phyloP scores from a whole-genome alignment of 2,888 invertebrate genomes.

The Microctonus brassicae region DNA sequence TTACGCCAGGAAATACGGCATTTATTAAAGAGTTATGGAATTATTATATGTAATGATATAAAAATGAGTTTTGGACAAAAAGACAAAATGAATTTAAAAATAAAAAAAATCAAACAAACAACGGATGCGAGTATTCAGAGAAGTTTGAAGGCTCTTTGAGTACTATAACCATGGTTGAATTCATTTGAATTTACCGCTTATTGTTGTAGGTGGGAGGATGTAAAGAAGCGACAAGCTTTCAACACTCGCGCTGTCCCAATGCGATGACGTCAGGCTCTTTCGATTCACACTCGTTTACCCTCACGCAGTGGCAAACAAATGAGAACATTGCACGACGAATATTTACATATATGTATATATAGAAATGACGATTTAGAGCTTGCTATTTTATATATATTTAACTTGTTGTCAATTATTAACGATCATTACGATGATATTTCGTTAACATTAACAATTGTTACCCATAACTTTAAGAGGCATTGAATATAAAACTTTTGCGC shows the following conservation, averaged over 20 bases:
- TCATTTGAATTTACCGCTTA: constrained; percentile 63
- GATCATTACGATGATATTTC: constrained; percentile 13
- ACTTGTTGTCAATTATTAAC: constrained; percentile 28
- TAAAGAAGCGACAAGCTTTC: constrained; percentile 47
- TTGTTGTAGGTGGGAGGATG: constrained; percentile 50
- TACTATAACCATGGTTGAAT: constrained; percentile 24
- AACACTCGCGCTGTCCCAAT: constrained; percentile 54
- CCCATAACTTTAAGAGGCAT: neutral
- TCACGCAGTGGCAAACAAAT: constrained; percentile 43
- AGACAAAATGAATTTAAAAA: too few relatives aligned
- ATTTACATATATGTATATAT: constrained; percentile 43
- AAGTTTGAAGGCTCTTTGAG: too few relatives aligned
- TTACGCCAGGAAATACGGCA: too few relatives aligned
- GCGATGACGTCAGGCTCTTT: constrained; percentile 56
- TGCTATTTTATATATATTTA: constrained; percentile 14
- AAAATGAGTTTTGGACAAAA: too few relatives aligned
- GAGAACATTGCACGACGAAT: constrained; percentile 50
- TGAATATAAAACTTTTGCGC: neutral
- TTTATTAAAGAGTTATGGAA: too few relatives aligned
- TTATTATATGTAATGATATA: too few relatives aligned
- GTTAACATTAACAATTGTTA: neutral
- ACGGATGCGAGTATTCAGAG: too few relatives aligned
- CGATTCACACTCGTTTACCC: constrained; percentile 45
- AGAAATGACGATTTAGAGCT: constrained; percentile 19
- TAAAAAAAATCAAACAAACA: too few relatives aligned